phyloP scores from a whole-genome alignment of 30 jellyfish, hydroid and myxozoan species.

The Aurelia aurita region DNA sequence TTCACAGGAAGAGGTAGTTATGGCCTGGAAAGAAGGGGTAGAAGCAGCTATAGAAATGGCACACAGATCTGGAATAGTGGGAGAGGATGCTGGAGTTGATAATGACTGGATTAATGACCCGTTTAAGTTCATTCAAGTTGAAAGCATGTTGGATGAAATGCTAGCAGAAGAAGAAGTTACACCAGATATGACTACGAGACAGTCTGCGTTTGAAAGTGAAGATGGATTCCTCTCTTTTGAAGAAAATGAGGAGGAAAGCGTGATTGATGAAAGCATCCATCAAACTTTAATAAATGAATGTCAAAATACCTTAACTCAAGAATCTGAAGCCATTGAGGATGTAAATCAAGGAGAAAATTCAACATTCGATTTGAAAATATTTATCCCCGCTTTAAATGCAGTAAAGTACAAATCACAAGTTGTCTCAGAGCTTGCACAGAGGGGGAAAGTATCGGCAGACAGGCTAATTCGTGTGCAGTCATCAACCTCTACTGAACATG shows the following conservation, averaged over 20 bases:
- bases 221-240: not conserved
- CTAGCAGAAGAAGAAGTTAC: constrained; percentile 20
- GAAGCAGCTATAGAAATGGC: constrained; percentile 36
- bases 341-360: not conserved
- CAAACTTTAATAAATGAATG: constrained; percentile 15
- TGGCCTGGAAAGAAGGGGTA: constrained; percentile 42
- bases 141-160: constrained; percentile 12
- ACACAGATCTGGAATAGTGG: constrained; percentile 29
- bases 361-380: not conserved
- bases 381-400: constrained; percentile 1
- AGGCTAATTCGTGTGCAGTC: constrained; percentile 29
- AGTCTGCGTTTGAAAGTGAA: constrained; percentile 7
- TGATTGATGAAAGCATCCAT: not conserved
- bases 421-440: constrained; percentile 12
- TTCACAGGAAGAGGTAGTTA: constrained; percentile 9
- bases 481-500: too few relatives aligned
- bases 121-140: constrained; percentile 1
- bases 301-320: constrained; percentile 12
- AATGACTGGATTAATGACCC: constrained; percentile 29
- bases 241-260: constrained; percentile 2
- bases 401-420: too few relatives aligned
- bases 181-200: constrained; percentile 6
- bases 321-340: not conserved
- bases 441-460: constrained; percentile 42
- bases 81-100: constrained; percentile 10